Conservation (phyloP, 2,888 invertebrate genomes). For the Leistus spinibarbis region DNA sequence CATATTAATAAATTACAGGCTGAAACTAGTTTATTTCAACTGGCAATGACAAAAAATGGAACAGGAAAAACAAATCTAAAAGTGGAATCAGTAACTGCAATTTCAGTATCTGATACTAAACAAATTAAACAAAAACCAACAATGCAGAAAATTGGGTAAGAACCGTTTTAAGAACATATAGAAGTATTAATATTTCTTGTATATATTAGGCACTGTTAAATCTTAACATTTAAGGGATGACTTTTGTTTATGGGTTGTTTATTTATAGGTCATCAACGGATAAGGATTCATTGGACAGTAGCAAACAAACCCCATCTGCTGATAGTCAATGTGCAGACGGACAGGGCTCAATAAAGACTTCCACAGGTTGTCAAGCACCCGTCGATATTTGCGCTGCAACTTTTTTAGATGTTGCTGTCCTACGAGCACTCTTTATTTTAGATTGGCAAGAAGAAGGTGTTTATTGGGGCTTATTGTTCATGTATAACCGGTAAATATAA, state of each 20-base stretch:
- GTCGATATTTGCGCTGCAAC: conserved; percentile 83
- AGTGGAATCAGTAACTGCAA: conserved; percentile 58
- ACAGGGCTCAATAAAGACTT: conserved; percentile 48
- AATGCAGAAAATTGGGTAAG: conserved; percentile 67
- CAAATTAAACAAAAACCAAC: conserved; percentile 60
- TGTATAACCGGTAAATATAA: conserved; percentile 76
- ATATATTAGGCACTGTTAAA: no score
- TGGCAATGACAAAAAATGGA: conserved; percentile 60
- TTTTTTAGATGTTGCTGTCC: conserved; percentile 94
- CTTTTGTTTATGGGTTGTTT: not conserved
- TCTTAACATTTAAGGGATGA: not conserved
- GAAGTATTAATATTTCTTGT: conserved; percentile 1
- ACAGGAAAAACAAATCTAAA: conserved; percentile 59
- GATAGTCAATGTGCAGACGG: conserved; percentile 47
- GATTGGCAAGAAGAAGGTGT: conserved; percentile 99
- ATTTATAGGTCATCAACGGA: conserved; percentile 68
- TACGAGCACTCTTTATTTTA: conserved; percentile 92
- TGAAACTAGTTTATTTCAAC: conserved; percentile 79
- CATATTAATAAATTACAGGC: conserved; percentile 59
- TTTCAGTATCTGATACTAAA: conserved; percentile 55
- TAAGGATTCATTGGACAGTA: conserved; percentile 76
- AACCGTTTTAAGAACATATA: conserved; percentile 17
- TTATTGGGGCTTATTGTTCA: conserved; percentile 93
- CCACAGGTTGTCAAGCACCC: conserved; percentile 43
- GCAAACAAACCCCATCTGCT: conserved; percentile 51